Percentiles rank a stretch among this genome's conserved stretches.
phyloP scores from a whole-genome alignment of 2,888 invertebrate genomes.

The Leptura quadrifasciata region DNA sequence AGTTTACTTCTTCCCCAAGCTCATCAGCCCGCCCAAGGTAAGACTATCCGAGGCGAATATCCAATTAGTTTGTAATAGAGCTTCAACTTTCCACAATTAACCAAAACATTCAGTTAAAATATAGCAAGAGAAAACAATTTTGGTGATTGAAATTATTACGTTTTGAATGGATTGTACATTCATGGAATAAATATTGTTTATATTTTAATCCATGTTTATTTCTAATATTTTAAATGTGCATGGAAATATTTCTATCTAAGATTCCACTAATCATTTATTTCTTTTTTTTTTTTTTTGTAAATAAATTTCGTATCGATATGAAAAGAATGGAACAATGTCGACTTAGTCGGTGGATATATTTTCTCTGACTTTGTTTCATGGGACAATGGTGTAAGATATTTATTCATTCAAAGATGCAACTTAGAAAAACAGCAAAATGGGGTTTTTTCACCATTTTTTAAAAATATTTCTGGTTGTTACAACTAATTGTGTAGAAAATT shows the following conservation, averaged over 20 bases:
- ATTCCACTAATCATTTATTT: neutral
- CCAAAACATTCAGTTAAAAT: slow-evolving; percentile 7
- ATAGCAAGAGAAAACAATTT: slow-evolving; percentile 4
- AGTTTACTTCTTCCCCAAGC: slow-evolving; percentile 85
- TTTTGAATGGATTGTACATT: slow-evolving; percentile 45
- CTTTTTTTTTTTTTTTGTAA: neutral
- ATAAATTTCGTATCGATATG: neutral
- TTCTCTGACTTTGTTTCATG: neutral
- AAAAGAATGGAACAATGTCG: neutral
- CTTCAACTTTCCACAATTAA: slow-evolving; percentile 7
- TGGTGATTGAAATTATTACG: slow-evolving; percentile 22
- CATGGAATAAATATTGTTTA: slow-evolving; percentile 49
- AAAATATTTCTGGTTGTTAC: no score
- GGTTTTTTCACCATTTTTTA: no score
- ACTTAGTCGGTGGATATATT: neutral
- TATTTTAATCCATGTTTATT: slow-evolving; percentile 20
- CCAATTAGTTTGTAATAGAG: neutral
- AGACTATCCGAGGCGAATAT: slow-evolving; percentile 53
- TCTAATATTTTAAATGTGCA: slow-evolving; percentile 1
- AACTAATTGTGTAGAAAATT: no score
- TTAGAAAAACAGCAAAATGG: no score
- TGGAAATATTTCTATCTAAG: neutral
- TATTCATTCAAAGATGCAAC: no score
- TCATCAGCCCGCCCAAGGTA: slow-evolving; percentile 81
- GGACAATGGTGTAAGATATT: no score